phyloP scores from a whole-genome alignment of 1,140 invertebrate genomes.

The Formica selysi region DNA sequence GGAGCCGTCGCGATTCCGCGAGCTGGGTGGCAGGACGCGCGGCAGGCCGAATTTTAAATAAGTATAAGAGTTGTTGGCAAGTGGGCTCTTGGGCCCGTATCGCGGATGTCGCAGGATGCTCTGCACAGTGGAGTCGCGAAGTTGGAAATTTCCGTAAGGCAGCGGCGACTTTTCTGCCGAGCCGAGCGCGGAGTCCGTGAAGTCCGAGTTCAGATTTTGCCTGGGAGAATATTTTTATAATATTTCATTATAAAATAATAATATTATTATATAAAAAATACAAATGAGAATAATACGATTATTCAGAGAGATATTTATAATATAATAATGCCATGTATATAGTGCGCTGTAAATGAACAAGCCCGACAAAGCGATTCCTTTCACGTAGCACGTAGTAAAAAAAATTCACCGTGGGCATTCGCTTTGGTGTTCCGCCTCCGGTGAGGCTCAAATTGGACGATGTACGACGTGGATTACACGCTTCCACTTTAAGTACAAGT shows the following conservation, averaged over 20 bases:
- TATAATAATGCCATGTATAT: neutral
- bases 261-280: too few relatives aligned
- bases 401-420: constrained; percentile 24
- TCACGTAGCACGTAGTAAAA: constrained; percentile 9
- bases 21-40: constrained; percentile 92
- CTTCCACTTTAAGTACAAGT: constrained; percentile 61
- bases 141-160: constrained; percentile 97
- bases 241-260: too few relatives aligned
- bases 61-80: constrained; percentile 96
- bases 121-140: constrained; percentile 96
- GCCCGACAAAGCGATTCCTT: constrained; percentile 21
- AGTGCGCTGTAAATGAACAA: constrained; percentile 18
- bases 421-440: constrained; percentile 48
- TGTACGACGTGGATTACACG: constrained; percentile 26
- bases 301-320: neutral
- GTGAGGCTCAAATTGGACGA: constrained; percentile 27
- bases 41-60: constrained; percentile 97
- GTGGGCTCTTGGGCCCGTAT: constrained; percentile 93
- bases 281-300: too few relatives aligned
- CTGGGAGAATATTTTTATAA: constrained; percentile 83
- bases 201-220: constrained; percentile 98
- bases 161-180: constrained; percentile 95
- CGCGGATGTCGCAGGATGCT: constrained; percentile 96
- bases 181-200: constrained; percentile 96
- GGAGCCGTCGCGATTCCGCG: constrained; percentile 88